Evolutionary conservation across 1,140 invertebrate species (phyloP).

Genomic region (Bathynomus jamesi): DNA sequence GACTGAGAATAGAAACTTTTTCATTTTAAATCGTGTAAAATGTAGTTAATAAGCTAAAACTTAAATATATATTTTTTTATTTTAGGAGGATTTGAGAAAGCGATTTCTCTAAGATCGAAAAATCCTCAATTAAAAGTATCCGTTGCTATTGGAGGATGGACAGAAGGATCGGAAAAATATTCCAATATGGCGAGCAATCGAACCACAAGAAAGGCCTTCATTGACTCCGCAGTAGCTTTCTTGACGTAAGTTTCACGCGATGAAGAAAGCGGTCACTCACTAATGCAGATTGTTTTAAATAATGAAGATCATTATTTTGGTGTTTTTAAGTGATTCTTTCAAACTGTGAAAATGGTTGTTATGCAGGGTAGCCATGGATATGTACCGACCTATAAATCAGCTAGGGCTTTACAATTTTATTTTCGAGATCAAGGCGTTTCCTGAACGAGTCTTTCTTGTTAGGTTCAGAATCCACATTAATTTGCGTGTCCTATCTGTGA

Average conservation of each 20-base stretch:
- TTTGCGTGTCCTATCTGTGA: too few relatives aligned
- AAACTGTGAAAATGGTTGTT: background rate
- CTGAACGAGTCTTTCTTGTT: too few relatives aligned
- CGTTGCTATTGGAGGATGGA: slow-evolving; percentile 49
- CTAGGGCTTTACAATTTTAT: too few relatives aligned
- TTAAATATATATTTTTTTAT: too few relatives aligned
- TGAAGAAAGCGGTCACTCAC: too few relatives aligned
- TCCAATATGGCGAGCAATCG: slow-evolving; percentile 54
- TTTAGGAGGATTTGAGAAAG: slow-evolving; percentile 50
- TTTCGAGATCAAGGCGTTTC: too few relatives aligned
- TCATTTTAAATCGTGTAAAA: too few relatives aligned
- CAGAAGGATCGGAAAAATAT: slow-evolving; percentile 45
- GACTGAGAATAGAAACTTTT: too few relatives aligned
- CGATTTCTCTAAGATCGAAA: slow-evolving; percentile 50
- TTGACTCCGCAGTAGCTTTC: slow-evolving; percentile 51
- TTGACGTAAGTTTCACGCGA: too few relatives aligned
- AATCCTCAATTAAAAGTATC: slow-evolving; percentile 52
- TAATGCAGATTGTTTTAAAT: slow-evolving; percentile 9
- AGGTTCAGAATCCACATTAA: too few relatives aligned
- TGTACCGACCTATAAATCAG: too few relatives aligned
- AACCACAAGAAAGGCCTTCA: slow-evolving; percentile 53
- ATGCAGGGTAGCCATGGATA: background rate
- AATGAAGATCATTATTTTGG: background rate
- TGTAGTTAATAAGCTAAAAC: too few relatives aligned
- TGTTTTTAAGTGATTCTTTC: background rate